phyloP scores from a whole-genome alignment of 2,888 invertebrate genomes.

The Scrobipalpa atriplicella region DNA sequence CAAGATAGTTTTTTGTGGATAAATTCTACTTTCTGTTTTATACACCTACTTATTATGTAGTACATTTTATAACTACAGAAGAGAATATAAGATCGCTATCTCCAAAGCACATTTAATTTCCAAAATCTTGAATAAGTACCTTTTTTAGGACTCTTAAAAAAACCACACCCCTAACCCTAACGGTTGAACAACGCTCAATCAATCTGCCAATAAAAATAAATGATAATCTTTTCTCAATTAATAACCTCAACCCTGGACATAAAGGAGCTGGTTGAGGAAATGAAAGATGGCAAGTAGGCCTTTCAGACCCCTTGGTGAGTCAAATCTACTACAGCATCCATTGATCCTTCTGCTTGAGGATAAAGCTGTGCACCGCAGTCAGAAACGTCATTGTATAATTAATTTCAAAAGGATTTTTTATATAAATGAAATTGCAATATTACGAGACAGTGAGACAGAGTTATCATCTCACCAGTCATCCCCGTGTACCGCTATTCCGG shows the following conservation, averaged over 20 bases:
- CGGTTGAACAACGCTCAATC: constrained; percentile 13
- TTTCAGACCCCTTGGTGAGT: not conserved
- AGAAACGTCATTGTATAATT: not conserved
- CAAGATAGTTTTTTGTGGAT: too few relatives aligned
- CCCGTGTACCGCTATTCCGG: constrained; percentile 7
- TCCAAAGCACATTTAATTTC: too few relatives aligned
- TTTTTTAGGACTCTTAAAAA: too few relatives aligned
- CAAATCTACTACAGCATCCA: not conserved
- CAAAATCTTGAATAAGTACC: too few relatives aligned
- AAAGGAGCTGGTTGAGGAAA: not conserved
- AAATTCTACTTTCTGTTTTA: too few relatives aligned
- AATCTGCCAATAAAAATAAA: constrained; percentile 16
- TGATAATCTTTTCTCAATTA: constrained; percentile 9
- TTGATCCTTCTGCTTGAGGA: not conserved
- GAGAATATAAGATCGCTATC: too few relatives aligned
- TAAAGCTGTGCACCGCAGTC: not conserved
- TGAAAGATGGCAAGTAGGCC: not conserved
- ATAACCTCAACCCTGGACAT: constrained; percentile 14
- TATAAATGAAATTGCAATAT: too few relatives aligned
- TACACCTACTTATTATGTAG: too few relatives aligned
- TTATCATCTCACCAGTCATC: constrained; percentile 13
- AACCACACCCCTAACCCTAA: constrained; percentile 2
- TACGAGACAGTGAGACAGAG: constrained; percentile 12
- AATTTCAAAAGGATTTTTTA: not conserved
- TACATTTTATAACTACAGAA: too few relatives aligned